Conservation (phyloP, 2,113 vertebrate species). For the Mustela lutreola region DNA sequence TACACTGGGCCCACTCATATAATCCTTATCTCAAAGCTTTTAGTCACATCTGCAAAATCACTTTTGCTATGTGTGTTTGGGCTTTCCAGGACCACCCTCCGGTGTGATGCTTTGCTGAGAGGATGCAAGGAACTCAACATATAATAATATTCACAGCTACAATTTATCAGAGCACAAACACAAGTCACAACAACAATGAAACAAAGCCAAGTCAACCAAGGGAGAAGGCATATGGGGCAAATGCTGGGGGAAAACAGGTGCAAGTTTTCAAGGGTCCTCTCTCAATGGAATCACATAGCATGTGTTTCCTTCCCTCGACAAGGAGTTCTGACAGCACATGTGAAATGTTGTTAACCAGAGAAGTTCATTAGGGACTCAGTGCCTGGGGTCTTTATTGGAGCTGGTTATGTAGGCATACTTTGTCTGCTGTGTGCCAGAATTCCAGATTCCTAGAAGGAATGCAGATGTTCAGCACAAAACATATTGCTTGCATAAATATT, state of each 20-base stretch:
- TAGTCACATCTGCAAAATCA: not conserved
- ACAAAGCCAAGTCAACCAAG: not conserved
- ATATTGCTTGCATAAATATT: not conserved
- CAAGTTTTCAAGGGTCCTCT: not conserved
- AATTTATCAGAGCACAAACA: not conserved
- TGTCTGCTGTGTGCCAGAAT: not conserved
- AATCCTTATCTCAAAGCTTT: not conserved
- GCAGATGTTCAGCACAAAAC: not conserved
- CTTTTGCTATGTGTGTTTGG: not conserved
- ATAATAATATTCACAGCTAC: not conserved
- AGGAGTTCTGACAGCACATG: not conserved
- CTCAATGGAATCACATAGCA: not conserved
- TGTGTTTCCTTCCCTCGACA: not conserved
- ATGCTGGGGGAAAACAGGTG: not conserved
- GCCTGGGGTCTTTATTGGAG: not conserved
- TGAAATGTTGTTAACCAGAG: not conserved
- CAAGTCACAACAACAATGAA: not conserved
- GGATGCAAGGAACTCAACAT: not conserved
- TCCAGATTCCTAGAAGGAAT: not conserved
- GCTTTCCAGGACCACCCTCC: not conserved
- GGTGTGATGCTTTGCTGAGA: not conserved
- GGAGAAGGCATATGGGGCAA: not conserved
- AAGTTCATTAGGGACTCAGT: not conserved
- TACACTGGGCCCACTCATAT: rapidly evolving
- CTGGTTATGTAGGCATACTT: not conserved